Evolutionary conservation across 2,797 vertebrate genomes (phyloP).

Genomic region (Falco naumanni): DNA sequence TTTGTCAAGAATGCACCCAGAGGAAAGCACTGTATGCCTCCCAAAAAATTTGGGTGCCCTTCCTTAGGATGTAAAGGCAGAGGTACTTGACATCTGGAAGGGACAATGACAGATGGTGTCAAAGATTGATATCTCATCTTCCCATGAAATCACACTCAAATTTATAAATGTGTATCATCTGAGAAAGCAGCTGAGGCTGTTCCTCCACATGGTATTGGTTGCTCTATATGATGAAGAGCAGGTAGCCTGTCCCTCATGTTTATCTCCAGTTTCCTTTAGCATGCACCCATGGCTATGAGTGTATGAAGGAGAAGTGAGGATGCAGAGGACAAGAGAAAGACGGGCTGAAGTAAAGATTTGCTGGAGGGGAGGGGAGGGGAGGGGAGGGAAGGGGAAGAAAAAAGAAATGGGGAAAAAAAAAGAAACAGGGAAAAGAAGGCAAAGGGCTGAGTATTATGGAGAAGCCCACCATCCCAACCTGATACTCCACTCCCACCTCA

Average conservation of each 20-base stretch:
- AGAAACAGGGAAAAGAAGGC: too few species aligned
- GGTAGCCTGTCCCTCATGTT: neutral
- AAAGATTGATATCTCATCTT: neutral
- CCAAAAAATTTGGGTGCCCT: neutral
- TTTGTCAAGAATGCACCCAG: neutral
- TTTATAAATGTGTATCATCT: neutral
- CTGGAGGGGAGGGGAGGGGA: too few species aligned
- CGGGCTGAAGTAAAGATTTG: neutral
- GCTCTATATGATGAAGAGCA: neutral
- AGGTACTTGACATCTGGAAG: neutral
- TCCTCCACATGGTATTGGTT: neutral
- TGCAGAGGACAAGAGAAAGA: neutral
- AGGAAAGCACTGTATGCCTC: neutral
- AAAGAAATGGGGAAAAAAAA: too few species aligned
- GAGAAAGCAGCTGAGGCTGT: neutral
- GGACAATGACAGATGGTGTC: neutral
- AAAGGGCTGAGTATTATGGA: neutral
- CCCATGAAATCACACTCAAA: neutral
- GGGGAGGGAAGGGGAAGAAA: too few species aligned
- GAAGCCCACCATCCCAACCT: neutral
- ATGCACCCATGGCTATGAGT: too few species aligned
- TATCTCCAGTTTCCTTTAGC: neutral
- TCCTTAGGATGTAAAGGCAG: neutral
- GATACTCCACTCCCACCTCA: neutral
- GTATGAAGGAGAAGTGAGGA: neutral